phyloP scores from a whole-genome alignment of 2,113 vertebrate species.

The Oreocharis arfaki region DNA sequence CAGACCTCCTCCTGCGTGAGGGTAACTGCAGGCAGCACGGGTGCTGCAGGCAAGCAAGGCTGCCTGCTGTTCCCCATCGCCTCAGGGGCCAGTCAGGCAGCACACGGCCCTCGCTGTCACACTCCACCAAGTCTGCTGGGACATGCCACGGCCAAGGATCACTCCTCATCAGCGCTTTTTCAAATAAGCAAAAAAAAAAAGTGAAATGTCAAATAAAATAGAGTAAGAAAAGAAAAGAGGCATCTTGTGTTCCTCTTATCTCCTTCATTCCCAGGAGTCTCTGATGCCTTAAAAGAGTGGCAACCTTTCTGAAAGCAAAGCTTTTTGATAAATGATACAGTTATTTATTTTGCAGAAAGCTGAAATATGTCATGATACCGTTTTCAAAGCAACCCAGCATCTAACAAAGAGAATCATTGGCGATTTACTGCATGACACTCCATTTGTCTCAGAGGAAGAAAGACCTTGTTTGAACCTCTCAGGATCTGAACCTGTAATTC shows the following conservation, averaged over 20 bases:
- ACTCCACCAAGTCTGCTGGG: background rate
- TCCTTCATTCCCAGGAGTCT: background rate
- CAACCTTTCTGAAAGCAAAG: background rate
- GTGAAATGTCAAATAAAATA: slow-evolving; percentile 13
- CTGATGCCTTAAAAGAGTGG: background rate
- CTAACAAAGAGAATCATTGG: slow-evolving; percentile 18
- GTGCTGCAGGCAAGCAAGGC: background rate
- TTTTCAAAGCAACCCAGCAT: slow-evolving; percentile 34
- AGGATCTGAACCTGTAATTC: slow-evolving; percentile 28
- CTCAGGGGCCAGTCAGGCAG: background rate
- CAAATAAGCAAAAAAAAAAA: background rate
- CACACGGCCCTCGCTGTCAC: background rate
- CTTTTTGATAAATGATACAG: slow-evolving; percentile 17
- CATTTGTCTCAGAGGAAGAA: slow-evolving; percentile 24
- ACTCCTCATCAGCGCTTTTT: background rate
- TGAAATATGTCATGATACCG: background rate
- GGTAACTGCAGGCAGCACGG: accelerated
- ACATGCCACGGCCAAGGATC: background rate
- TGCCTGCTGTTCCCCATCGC: background rate
- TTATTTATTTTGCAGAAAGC: slow-evolving; percentile 46
- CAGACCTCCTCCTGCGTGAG: accelerated
- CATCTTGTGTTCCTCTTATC: background rate
- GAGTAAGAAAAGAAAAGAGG: background rate
- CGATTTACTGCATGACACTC: slow-evolving; percentile 16
- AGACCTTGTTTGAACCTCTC: slow-evolving; percentile 36